Base-by-base conservation (phyloP, 1,140 invertebrate species). In the Cherax destructor region DNA sequence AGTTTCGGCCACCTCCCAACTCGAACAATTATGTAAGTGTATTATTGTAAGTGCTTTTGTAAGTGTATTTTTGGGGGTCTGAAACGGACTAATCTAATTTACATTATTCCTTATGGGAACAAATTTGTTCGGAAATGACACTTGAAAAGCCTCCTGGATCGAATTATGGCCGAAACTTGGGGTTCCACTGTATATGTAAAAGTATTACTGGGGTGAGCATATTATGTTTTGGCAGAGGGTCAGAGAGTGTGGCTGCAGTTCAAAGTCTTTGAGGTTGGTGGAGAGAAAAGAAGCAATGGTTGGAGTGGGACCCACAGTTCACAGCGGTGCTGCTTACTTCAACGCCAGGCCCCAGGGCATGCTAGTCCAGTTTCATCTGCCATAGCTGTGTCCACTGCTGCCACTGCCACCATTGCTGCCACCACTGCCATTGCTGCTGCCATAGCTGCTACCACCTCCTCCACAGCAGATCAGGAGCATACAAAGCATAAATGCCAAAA, bases 211-310 rank as follows among this genome's bases (percentile, higher is more conserved):
- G 30, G 30, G 30, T 41, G 30, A 41, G 30, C 30, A 41, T 41
- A 41, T 41, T 41, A 41, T 41, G 30, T 41, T 41, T 41, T 41
- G 0, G 24, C 89, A 91, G 89, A 72, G 83, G 83, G 83, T n/a
- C 80, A 91, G 47, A n/a, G 89, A 69, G 83, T 91, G 49, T 91
- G 89, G 89, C 76, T 91, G 5, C 89, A 91, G 76, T 91, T 91
- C 83, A 65, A 84, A 47, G 83, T 85, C 18, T 91, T 91, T 47
- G 89, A 91, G 49, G 89, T 91, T 76, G 89, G 89, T 41, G 80
- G 79, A 49, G 50, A 76, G 52, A 59, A 56, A 41, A 47, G 30
- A 10, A 50, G 41, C 56, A 65, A 18, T 18, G 41, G 84, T n/a
- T 30, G 84, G 9, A 49, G 10, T 6, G 56, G 65, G 47, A 4